Evolutionary conservation across 2,888 invertebrate genomes (phyloP).

Genomic region (Metellina segmentata): DNA sequence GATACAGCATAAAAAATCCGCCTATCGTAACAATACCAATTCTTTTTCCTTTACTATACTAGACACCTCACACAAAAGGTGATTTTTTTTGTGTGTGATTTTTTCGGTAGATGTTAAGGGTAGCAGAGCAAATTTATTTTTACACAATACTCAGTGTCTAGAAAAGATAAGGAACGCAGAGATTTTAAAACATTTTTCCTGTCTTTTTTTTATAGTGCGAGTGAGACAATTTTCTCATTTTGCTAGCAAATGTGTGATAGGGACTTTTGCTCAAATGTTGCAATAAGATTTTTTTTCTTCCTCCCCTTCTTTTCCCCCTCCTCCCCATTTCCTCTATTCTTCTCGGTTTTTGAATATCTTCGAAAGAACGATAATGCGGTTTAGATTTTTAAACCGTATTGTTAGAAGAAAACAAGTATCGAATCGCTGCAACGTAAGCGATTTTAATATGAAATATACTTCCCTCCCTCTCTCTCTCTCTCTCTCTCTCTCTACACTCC

Average conservation of each 20-base stretch:
- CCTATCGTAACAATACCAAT: conserved; percentile 40
- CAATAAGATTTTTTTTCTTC: background rate
- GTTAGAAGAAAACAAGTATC: background rate
- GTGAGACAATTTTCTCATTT: conserved; percentile 56
- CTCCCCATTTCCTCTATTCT: too few relatives aligned
- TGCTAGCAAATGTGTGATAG: conserved; percentile 37
- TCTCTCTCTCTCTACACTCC: too few relatives aligned
- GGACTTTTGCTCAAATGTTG: conserved; percentile 9
- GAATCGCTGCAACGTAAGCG: background rate
- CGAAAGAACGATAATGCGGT: background rate
- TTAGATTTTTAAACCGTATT: conserved; percentile 11
- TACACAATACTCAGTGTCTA: conserved; percentile 45
- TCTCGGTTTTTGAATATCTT: background rate
- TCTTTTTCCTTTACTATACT: conserved; percentile 1
- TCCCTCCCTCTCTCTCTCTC: too few relatives aligned
- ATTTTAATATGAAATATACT: conserved; percentile 17
- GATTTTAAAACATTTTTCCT: conserved; percentile 17
- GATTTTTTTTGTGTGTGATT: conserved; percentile 19
- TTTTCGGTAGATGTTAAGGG: conserved; percentile 10
- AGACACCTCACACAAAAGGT: conserved; percentile 36
- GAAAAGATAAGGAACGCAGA: conserved; percentile 27
- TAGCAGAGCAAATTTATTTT: conserved; percentile 48
- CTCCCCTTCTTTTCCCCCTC: background rate
- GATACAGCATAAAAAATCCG: conserved; percentile 28
- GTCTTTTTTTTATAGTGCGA: background rate